A percentile compares a stretch with the other conserved stretches of the same genome.
phyloP scores from a whole-genome alignment of 35 echinoderm and acorn worm genomes.

The Ophiothrix spiculata region DNA sequence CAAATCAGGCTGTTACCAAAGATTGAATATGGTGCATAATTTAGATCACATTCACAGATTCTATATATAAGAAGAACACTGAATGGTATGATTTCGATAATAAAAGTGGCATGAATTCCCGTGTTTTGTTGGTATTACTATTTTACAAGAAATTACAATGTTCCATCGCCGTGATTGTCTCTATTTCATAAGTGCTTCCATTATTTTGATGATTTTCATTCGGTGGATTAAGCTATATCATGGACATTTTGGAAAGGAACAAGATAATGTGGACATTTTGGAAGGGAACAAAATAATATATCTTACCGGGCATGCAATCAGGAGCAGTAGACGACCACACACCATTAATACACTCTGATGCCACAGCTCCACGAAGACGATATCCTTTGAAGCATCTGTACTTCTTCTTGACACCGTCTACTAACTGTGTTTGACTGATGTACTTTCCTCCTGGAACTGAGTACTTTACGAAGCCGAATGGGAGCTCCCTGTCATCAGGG shows the following conservation, averaged over 20 bases:
- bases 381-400: conserved; percentile 64
- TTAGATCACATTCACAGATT: no score
- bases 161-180: neutral
- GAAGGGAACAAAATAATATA: neutral
- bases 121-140: neutral
- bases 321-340: conserved; percentile 50
- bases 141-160: neutral
- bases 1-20: no score
- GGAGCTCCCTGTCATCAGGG: conserved; percentile 59
- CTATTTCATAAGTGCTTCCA: neutral
- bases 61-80: no score
- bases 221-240: neutral
- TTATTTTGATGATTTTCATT: neutral
- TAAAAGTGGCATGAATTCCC: no score
- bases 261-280: neutral
- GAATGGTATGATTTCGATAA: no score
- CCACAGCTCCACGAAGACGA: conserved; percentile 29
- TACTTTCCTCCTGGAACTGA: conserved; percentile 22
- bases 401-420: conserved; percentile 50
- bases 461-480: conserved; percentile 72
- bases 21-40: no score
- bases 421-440: conserved; percentile 78
- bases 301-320: conserved; percentile 68
- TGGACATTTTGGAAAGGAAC: neutral
- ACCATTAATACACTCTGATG: conserved; percentile 45